Evolutionary conservation across 2,113 vertebrate genomes (phyloP).

Genomic region (Pipra filicauda): DNA sequence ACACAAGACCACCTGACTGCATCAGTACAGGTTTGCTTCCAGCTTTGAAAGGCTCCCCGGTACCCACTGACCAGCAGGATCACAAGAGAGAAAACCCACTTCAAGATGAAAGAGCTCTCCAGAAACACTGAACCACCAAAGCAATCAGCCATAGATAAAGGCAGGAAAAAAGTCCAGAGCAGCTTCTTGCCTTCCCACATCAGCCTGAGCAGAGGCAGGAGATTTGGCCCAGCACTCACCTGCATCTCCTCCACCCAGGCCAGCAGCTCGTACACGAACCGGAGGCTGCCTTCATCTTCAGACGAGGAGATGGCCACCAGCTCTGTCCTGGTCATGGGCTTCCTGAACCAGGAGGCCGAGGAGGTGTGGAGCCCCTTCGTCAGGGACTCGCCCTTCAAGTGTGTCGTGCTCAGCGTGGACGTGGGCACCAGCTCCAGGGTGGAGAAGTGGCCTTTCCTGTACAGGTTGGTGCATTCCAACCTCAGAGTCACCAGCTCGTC

Average conservation of each 20-base stretch:
- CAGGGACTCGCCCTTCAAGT: conserved; percentile 69
- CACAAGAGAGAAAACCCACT: neutral
- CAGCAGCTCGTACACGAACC: conserved; percentile 95
- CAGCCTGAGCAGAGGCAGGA: neutral
- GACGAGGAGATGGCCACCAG: conserved; percentile 94
- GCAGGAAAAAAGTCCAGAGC: neutral
- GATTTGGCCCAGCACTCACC: conserved; percentile 63
- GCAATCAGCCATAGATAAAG: neutral
- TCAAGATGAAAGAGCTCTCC: neutral
- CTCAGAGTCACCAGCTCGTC: conserved; percentile 93
- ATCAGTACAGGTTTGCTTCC: neutral
- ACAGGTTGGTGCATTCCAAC: conserved; percentile 91
- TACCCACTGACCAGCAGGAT: neutral
- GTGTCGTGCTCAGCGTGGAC: conserved; percentile 66
- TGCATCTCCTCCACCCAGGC: conserved; percentile 98
- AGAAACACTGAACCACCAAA: neutral
- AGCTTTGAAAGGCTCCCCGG: neutral
- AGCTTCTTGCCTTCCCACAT: neutral
- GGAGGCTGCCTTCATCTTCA: conserved; percentile 92
- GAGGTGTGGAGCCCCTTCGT: conserved; percentile 78
- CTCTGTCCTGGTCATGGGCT: conserved; percentile 88
- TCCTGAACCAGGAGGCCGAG: conserved; percentile 85
- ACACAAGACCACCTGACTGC: neutral
- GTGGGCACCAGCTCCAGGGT: conserved; percentile 74
- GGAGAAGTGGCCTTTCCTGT: conserved; percentile 91